Evolutionary conservation across 2,113 vertebrate species (phyloP).

Genomic region (Tachysurus fulvidraco): DNA sequence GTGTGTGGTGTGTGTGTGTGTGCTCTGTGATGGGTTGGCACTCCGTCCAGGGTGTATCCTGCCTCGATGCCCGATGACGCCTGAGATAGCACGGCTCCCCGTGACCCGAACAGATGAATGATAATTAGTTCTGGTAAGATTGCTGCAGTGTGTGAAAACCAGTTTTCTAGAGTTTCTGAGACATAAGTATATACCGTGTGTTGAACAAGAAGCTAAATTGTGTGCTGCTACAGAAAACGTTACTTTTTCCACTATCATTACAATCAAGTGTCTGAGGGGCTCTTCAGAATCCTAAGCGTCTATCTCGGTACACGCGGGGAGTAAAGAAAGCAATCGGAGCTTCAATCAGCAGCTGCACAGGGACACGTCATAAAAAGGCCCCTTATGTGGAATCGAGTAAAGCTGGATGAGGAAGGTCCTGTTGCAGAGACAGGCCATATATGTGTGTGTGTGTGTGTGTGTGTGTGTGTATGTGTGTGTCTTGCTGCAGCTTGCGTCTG

Average conservation of each 20-base stretch:
- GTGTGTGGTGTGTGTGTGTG: too few relatives aligned
- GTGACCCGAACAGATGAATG: too few relatives aligned
- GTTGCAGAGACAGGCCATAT: not conserved
- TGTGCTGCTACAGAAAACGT: conserved; percentile 17
- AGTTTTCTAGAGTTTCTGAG: not conserved
- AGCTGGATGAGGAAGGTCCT: conserved; percentile 59
- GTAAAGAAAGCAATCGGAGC: conserved; percentile 69
- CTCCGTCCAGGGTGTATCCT: too few relatives aligned
- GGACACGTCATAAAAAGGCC: conserved; percentile 58
- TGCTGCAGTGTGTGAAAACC: not conserved
- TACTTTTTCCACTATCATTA: conserved; percentile 20
- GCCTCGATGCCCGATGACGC: too few relatives aligned
- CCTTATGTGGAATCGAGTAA: conserved; percentile 71
- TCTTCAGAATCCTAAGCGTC: conserved; percentile 38
- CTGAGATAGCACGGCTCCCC: too few relatives aligned
- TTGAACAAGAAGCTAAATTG: conserved; percentile 12
- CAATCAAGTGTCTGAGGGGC: conserved; percentile 28
- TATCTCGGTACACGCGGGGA: conserved; percentile 27
- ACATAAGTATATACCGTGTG: not conserved
- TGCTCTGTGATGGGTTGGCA: too few relatives aligned
- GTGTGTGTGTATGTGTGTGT: too few relatives aligned
- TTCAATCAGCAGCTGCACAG: conserved; percentile 65
- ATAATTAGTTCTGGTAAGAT: not conserved
- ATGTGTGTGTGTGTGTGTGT: too few relatives aligned
- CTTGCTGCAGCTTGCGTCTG: conserved; percentile 21